Evolutionary conservation across 1,140 invertebrate species (phyloP).

Genomic region (Chironomus tepperi): DNA sequence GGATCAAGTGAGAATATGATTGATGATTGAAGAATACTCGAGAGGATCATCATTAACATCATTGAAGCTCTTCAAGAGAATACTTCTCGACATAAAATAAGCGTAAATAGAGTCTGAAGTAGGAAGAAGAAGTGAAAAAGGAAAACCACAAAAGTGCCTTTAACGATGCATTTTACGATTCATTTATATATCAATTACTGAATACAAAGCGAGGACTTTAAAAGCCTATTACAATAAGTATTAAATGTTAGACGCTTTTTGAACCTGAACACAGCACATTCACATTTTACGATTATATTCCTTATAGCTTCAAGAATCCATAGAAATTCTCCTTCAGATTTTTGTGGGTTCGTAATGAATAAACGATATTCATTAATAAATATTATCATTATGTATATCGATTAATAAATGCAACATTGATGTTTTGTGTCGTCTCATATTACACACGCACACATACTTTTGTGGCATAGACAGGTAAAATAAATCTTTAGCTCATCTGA

Average conservation of each 20-base stretch:
- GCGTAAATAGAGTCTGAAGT: too few relatives aligned
- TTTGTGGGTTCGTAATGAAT: neutral
- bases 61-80: too few relatives aligned
- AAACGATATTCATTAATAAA: slow-evolving; percentile 19
- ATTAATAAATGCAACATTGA: slow-evolving; percentile 4
- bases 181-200: slow-evolving; percentile 21
- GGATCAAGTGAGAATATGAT: too few relatives aligned
- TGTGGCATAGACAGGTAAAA: neutral
- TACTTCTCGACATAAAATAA: too few relatives aligned
- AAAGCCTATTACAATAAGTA: slow-evolving; percentile 17
- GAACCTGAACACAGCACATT: neutral
- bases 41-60: too few relatives aligned
- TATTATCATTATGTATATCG: neutral
- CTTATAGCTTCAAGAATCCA: neutral
- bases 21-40: too few relatives aligned
- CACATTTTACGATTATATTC: neutral
- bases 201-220: slow-evolving; percentile 20
- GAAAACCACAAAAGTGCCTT: slow-evolving; percentile 19
- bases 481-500: too few relatives aligned
- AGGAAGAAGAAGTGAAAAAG: neutral
- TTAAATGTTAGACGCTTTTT: neutral
- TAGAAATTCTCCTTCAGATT: neutral
- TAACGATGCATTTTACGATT: slow-evolving; percentile 20
- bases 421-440: neutral
- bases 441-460: neutral